Conservation (phyloP, 2,888 invertebrate species). For the Torymus aiolomorphi region DNA sequence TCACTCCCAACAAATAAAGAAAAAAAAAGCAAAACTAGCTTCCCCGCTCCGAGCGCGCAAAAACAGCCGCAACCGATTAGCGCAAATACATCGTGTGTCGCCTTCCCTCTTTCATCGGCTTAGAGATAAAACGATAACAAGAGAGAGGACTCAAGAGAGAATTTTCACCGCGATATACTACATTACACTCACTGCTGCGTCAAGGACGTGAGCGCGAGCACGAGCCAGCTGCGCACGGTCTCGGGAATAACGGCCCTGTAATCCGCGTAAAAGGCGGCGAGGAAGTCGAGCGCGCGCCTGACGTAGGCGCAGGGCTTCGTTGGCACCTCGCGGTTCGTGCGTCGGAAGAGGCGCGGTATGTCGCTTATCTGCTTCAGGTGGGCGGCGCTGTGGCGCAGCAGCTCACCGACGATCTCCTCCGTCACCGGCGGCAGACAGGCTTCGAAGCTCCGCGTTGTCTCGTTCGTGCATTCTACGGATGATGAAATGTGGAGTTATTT, state of each 20-base stretch:
- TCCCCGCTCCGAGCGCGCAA: too few species aligned
- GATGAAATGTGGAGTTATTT: not conserved
- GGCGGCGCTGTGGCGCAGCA: conserved; percentile 76
- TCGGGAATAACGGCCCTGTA: conserved; percentile 75
- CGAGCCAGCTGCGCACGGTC: conserved; percentile 74
- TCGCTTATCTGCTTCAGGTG: conserved; percentile 91
- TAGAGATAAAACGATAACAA: too few species aligned
- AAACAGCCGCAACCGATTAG: too few species aligned
- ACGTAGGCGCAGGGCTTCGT: conserved; percentile 88
- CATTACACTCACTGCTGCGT: conserved; percentile 76
- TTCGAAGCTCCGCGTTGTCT: conserved; percentile 61
- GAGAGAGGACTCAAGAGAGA: too few species aligned
- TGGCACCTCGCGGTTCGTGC: conserved; percentile 93
- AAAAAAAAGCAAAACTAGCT: too few species aligned
- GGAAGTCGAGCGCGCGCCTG: conserved; percentile 80
- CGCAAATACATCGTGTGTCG: too few species aligned
- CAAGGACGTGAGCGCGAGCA: conserved; percentile 74
- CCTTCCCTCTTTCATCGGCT: too few species aligned
- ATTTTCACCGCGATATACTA: not conserved
- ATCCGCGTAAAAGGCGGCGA: conserved; percentile 79
- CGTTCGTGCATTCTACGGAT: conserved; percentile 62
- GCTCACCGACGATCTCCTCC: conserved; percentile 73
- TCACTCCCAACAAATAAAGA: too few species aligned
- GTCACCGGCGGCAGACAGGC: conserved; percentile 70
- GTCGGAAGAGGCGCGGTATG: conserved; percentile 93